Evolutionary conservation across 2,888 invertebrate species (phyloP), one percentile per base, ranked within the genome.

Genomic region (Andrena minutula): DNA sequence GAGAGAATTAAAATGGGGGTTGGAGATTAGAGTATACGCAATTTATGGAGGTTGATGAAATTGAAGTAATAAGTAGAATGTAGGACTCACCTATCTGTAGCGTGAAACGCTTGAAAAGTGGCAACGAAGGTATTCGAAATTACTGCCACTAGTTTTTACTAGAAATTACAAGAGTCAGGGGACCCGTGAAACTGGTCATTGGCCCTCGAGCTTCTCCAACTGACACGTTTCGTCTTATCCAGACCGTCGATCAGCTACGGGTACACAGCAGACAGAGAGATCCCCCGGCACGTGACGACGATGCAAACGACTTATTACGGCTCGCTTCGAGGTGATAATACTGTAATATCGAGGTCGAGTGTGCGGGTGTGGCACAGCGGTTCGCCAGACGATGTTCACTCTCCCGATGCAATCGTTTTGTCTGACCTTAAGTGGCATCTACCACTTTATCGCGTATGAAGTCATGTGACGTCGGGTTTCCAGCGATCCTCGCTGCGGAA

Each of bases 271-370:
- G 75, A 73, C 78, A 79, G 72, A 69, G 80, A 78, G 87, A 82
- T 75, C 79, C 76, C 64, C 23, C 65, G 75, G 83, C 85, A 83
- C 89, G 88, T 88, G 87, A 88, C 82, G 61, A 68, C 79, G 82
- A 84, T 88, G 86, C 85, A 83, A 88, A 89, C 80, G 86, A 86
- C 86, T 86, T 82, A 86, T 87, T 87, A 86, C 75, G 70, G 61
- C 68, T 63, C 61, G 53, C 63, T 63, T 68, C 71, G 77, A 86
- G 83, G 85, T 89, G 89, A 90, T 90, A 89, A 90, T 89, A 88
- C 87, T 89, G 82, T 88, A 88, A 88, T 87, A 90, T 89, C 83
- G 86, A 89, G 89, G 88, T 88, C 85, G 86, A 65, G 61, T 47
- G 53, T 61, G 86, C 87, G 88, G 89, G 89, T 86, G 89, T 86